Conservation (phyloP, 2,113 vertebrate species). For the Phyllostomus discolor region DNA sequence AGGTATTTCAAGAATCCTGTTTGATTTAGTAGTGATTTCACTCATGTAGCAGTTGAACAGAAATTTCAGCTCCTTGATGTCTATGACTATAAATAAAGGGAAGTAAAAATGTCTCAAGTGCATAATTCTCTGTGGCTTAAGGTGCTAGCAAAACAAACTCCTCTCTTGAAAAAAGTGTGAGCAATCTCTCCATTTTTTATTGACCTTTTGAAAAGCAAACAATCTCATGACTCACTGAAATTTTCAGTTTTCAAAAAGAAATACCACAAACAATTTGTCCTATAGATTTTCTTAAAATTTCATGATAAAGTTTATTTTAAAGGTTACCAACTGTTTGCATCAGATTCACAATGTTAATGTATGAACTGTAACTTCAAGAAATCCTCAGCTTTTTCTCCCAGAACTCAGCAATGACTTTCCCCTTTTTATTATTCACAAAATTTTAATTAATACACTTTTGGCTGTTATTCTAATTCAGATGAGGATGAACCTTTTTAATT, state of each 20-base stretch:
- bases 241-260: conserved; percentile 40
- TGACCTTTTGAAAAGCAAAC: conserved; percentile 19
- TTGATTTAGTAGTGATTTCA: not conserved
- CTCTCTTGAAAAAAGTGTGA: not conserved
- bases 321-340: not conserved
- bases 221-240: conserved; percentile 18
- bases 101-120: not conserved
- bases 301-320: conserved; percentile 2
- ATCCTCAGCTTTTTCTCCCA: not conserved
- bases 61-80: not conserved
- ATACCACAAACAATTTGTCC: conserved; percentile 1
- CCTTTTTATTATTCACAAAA: not conserved
- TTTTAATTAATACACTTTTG: not conserved
- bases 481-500: not conserved
- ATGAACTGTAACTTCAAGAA: not conserved
- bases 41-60: not conserved
- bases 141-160: conserved; percentile 12
- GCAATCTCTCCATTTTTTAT: conserved; percentile 16
- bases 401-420: not conserved
- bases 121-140: conserved; percentile 4
- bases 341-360: not conserved
- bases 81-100: not conserved
- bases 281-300: not conserved
- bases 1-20: not conserved
- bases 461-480: not conserved